Base-by-base conservation (phyloP, 2,888 invertebrate genomes). In the Lithophane ornitopus region DNA sequence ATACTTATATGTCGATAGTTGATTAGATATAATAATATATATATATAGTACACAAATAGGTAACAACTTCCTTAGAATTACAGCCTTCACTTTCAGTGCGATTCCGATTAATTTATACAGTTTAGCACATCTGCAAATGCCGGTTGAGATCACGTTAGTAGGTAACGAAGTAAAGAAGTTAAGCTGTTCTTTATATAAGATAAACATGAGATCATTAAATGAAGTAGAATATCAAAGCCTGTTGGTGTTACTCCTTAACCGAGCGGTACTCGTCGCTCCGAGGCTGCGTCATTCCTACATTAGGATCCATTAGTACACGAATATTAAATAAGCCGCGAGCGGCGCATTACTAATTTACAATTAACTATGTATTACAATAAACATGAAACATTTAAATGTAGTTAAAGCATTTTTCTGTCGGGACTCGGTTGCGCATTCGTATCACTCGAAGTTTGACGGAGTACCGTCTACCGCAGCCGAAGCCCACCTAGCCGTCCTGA, bases 341-440 rank as follows among this genome's bases (percentile, higher is more conserved):
- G 86, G 88, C 90, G 89, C 93, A 89, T 89, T 85, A 85, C 94
- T 95, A 94, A 93, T 91, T 92, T 94, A 95, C 93, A 93, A 92
- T 93, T 93, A 91, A 91, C 91, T 94, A 93, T 91, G 91, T 94
- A 91, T 92, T 91, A 92, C 89, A 90, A 90, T 93, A 94, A 94
- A 94, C 93, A 91, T 94, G 95, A 93, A 96, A 95, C 94, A 94
- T 95, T 96, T 94, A 95, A 94, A 92, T 91, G 90, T 96, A 96
- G 93, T 96, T 96, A 96, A 96, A 96, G 96, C 96, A 95, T 96
- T 95, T 93, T 89, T 93, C 86, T 93, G 94, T 93, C 93, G 91
- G 91, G 84, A 86, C 89, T 90, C 94, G 92, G 92, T 90, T 88
- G 93, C 90, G 90, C 89, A 68, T 74, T 79, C 74, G 71, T 77